Evolutionary conservation across 2,888 invertebrate species (phyloP), one percentile per base, ranked within the genome.

Genomic region (Euclidia mi): DNA sequence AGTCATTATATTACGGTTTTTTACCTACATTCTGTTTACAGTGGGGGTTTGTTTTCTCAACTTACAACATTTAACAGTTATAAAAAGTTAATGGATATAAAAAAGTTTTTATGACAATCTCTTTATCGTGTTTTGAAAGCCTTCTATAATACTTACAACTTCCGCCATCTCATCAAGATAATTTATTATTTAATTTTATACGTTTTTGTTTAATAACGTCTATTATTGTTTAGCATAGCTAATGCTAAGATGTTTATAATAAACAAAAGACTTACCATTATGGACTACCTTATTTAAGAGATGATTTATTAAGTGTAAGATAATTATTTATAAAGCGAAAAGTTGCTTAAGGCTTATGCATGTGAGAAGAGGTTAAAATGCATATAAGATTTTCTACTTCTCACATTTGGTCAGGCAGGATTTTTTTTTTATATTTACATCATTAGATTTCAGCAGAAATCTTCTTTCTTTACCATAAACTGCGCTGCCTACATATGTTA

Each of bases 31-130:
- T 12, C 11, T 40, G 41, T 45, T 45, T 52, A 34, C 12, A 52
- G 25, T 40, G 11, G 29, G 2, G 25, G 3, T 11, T 18, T 58
- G 46, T 43, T 32, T 15, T 25, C 25, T 40, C 4, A 44, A 41
- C 48, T 52, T 40, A 11, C 3, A 47, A 42, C 41, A 55, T 32
- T 59, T 40, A 32, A 29, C 12, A 25, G 32, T 44, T 25, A 48
- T 37, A 53, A 49, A 42, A 41, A 35, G 40, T 20, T 48, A 49
- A 53, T 37, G 45, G 31, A 45, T 43, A 50, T 49, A 18, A 45
- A 55, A 46, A 59, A 46, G 32, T 46, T 50, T 53, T 43, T 34
- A 59, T 28, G 55, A 46, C 37, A 43, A 37, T 49, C 32, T 37
- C 37, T 49, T 46, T 28, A 46, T 49, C 42, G 49, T 32, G 44